Base-by-base conservation (phyloP, 2,888 invertebrate genomes). In the Chloroclystis v-ata region DNA sequence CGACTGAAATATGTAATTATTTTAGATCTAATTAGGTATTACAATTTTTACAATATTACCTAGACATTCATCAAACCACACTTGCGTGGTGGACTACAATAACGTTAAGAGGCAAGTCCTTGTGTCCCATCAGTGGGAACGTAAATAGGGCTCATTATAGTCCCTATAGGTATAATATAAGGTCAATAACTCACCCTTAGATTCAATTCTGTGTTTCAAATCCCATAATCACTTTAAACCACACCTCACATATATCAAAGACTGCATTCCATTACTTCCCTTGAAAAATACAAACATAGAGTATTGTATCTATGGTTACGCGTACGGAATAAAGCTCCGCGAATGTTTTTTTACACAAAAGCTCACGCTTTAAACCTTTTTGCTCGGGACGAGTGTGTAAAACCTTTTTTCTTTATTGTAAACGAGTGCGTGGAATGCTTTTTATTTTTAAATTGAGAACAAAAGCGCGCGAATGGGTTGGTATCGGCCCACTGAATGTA, bases 401-500 rank as follows among this genome's bases (percentile, higher is more conserved):
- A 49, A 45, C 38, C 49, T 45, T 41, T 38, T 37, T 45, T 37
- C 44, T 28, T 47, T 40, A 44, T 43, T 43, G 13, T 20, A 28
- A 32, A 49, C 37, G 42, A 48, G 29, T 43, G 43, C 41, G 46
- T 50, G 46, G 43, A 49, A 49, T 42, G 33, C 38, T 46, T 49
- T 49, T 39, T 49, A 45, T 49, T 51, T 41, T 39, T 43, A 37
- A 48, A 47, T 51, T 43, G 39, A 37, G 44, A 48, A 48, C 37
- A 48, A 49, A 56, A 57, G 56, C 69, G 70, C 63, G 60, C 59
- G 65, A 52, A 52, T 59, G 35, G 61, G 43, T 47, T 59, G 49
- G 63, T 56, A 63, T 56, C 67, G 47, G 37, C 41, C 56, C 47
- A 20, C 57, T 58, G 67, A 70, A 66, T 72, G 68, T 60, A 57